Evolutionary conservation across 2,797 vertebrate species (phyloP).

Genomic region (Carapus acus): DNA sequence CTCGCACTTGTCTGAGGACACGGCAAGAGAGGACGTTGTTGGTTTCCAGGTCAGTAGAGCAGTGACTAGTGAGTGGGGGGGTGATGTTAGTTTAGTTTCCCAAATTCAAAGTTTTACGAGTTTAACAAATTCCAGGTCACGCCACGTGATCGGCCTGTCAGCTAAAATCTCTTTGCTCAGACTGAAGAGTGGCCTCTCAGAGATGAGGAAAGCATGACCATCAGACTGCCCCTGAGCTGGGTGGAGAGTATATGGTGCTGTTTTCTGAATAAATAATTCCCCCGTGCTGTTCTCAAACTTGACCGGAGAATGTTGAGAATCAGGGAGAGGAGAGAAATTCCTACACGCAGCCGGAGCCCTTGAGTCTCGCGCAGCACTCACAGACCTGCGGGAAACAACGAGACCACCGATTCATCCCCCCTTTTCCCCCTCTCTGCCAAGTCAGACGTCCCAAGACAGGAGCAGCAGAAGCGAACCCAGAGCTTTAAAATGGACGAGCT

Average conservation of each 20-base stretch:
- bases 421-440: slow-evolving; percentile 72
- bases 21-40: neutral
- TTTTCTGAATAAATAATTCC: slow-evolving; percentile 12
- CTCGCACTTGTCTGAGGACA: neutral
- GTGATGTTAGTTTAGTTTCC: too few relatives aligned
- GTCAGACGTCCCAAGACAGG: slow-evolving; percentile 77
- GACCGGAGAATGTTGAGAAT: slow-evolving; percentile 71
- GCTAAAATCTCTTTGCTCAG: neutral
- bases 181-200: neutral
- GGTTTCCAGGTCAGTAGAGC: neutral
- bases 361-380: slow-evolving; percentile 61
- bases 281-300: slow-evolving; percentile 29
- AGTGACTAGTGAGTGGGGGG: too few relatives aligned
- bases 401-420: slow-evolving; percentile 67
- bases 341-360: slow-evolving; percentile 61
- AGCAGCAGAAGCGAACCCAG: slow-evolving; percentile 79
- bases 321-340: slow-evolving; percentile 72
- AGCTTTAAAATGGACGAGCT: slow-evolving; percentile 82
- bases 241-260: neutral
- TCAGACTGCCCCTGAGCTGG: neutral
- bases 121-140: too few relatives aligned
- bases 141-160: slow-evolving; percentile 6
- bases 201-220: neutral
- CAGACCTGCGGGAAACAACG: slow-evolving; percentile 54
- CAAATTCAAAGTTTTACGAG: too few relatives aligned